Evolutionary conservation across 2,888 invertebrate species (phyloP), one percentile per base, ranked within the genome.

Genomic region (Scaeva pyrastri): DNA sequence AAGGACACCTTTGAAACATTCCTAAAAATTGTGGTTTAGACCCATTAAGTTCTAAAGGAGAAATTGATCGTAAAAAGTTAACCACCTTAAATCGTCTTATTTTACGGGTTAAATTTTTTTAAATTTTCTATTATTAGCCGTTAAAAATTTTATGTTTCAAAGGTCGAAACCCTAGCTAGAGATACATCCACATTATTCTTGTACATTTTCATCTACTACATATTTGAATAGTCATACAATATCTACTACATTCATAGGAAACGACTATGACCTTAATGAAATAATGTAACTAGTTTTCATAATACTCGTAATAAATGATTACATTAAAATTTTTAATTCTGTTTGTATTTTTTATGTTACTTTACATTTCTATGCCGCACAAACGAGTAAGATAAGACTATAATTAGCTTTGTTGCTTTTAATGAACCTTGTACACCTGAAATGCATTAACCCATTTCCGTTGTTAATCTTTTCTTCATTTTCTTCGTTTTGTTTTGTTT

Each of bases 361-460:
- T 36, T 7, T 14, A 36, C 1, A 14, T 39, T 52, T 60, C n/a
- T 48, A 31, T 5, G 21, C 21, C 14, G 41, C 1, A 8, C 31
- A 7, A 19, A 45, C 11, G 48, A 45, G 41, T 36, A 19, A 50
- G 10, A 56, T 16, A 31, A 21, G 8, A 55, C 21, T 26, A 48
- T 64, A 64, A 68, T 41, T 60, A 36, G 26, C 66, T 52, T 70
- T 52, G 50, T 43, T 64, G 8, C n/a, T 45, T n/a, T 23, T 60
- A 74, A 71, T 74, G 74, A 74, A 80, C 52, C 74, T 62, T 41
- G 68, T 81, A 75, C 79, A 79, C 73, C 73, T 52, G 72, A 74
- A 81, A 81, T 75, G 81, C 75, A 81, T 81, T 81, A 81, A 81
- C 81, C 75, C 71, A 75, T 81, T 81, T 81, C 81, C 75, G 75